Evolutionary conservation across 2,113 vertebrate species (phyloP).

Genomic region (Formicarius rufipectus): DNA sequence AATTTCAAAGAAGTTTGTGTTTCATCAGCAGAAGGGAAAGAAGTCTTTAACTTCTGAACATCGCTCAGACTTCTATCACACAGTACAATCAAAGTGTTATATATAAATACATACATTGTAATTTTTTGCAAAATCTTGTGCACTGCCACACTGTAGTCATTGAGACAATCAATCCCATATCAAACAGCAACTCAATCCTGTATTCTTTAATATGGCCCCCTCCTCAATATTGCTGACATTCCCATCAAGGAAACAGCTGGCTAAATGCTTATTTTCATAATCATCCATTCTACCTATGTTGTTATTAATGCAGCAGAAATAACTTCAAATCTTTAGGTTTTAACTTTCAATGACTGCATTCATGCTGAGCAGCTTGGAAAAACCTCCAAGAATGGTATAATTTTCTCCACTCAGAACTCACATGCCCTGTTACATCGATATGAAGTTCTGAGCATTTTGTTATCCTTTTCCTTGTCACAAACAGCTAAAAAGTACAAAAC

Average conservation of each 20-base stretch:
- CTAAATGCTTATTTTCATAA: background rate
- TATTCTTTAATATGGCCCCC: background rate
- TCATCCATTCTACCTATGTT: background rate
- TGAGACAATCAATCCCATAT: background rate
- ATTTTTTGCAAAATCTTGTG: background rate
- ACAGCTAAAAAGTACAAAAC: background rate
- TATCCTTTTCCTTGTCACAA: background rate
- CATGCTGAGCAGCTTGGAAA: background rate
- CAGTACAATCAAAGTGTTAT: background rate
- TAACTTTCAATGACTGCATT: background rate
- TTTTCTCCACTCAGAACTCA: background rate
- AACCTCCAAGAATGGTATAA: background rate
- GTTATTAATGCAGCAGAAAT: background rate
- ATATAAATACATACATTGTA: background rate
- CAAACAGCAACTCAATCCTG: background rate
- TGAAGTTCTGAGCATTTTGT: background rate
- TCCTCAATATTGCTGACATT: background rate
- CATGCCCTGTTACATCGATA: rapidly evolving
- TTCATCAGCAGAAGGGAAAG: background rate
- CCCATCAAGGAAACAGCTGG: background rate
- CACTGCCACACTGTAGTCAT: background rate
- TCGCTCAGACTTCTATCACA: background rate
- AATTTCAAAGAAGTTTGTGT: background rate
- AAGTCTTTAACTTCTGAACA: background rate
- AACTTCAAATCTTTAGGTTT: background rate